Evolutionary conservation across 2,888 invertebrate genomes (phyloP).

Genomic region (Gastrophysa polygoni): DNA sequence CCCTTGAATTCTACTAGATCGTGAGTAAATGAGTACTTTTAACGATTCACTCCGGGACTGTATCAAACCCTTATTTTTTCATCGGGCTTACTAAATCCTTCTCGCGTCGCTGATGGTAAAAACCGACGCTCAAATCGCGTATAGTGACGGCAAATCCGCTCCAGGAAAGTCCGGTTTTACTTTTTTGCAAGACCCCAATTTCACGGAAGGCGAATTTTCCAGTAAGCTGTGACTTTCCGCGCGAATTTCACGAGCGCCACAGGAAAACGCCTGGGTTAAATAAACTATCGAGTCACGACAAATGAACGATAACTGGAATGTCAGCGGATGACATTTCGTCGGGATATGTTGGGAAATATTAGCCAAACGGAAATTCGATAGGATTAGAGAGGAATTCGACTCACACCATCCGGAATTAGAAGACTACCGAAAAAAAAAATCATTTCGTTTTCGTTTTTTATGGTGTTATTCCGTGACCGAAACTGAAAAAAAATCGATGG

Average conservation of each 20-base stretch:
- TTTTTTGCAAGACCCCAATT: conserved; percentile 22
- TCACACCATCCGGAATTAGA: too few species aligned
- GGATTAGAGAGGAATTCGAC: too few species aligned
- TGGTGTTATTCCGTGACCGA: too few species aligned
- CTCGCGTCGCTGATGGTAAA: background rate
- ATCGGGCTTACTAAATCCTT: background rate
- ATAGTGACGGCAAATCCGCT: background rate
- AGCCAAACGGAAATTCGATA: background rate
- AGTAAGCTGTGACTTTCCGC: conserved; percentile 15
- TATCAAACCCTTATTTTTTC: too few species aligned
- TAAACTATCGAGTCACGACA: background rate
- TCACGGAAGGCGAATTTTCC: conserved; percentile 20
- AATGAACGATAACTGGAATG: background rate
- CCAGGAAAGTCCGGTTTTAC: conserved; percentile 11
- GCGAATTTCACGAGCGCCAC: background rate
- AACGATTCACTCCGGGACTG: too few species aligned
- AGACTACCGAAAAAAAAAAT: too few species aligned
- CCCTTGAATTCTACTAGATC: too few species aligned
- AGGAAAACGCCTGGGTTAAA: too few species aligned
- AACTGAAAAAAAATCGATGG: too few species aligned
- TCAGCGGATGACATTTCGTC: background rate
- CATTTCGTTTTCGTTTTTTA: too few species aligned
- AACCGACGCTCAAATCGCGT: background rate
- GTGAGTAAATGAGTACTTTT: too few species aligned
- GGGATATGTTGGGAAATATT: background rate